Conservation (phyloP, 1,140 invertebrate species). For the Bemisia tabaci region DNA sequence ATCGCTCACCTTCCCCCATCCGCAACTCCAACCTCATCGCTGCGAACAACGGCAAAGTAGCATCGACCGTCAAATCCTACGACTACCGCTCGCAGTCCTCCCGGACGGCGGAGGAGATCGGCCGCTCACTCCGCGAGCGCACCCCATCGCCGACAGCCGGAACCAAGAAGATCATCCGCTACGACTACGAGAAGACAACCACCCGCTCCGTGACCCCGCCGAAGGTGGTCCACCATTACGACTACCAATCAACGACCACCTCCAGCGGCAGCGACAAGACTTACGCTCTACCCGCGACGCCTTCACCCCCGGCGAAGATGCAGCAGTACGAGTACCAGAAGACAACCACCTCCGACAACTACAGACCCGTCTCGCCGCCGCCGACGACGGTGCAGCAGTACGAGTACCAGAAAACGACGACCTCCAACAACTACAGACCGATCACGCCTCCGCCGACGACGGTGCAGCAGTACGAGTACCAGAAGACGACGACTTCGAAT, state of each 20-base stretch:
- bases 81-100: neutral
- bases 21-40: neutral
- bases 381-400: too few species aligned
- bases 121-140: neutral
- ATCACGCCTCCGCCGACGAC: neutral
- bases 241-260: slow-evolving; percentile 7
- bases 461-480: slow-evolving; percentile 11
- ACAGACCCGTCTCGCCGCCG: too few species aligned
- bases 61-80: neutral
- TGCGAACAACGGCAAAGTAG: neutral
- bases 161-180: neutral
- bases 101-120: neutral
- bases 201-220: neutral
- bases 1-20: slow-evolving; percentile 10
- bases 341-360: too few species aligned
- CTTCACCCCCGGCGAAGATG: too few species aligned
- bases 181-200: neutral
- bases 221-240: slow-evolving; percentile 8
- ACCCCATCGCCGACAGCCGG: neutral
- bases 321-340: too few species aligned
- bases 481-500: slow-evolving; percentile 8
- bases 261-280: neutral
- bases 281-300: too few species aligned
- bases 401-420: too few species aligned
- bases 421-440: too few species aligned